Evolutionary conservation across 2,888 invertebrate genomes (phyloP).

Genomic region (Teleiodes luculella): DNA sequence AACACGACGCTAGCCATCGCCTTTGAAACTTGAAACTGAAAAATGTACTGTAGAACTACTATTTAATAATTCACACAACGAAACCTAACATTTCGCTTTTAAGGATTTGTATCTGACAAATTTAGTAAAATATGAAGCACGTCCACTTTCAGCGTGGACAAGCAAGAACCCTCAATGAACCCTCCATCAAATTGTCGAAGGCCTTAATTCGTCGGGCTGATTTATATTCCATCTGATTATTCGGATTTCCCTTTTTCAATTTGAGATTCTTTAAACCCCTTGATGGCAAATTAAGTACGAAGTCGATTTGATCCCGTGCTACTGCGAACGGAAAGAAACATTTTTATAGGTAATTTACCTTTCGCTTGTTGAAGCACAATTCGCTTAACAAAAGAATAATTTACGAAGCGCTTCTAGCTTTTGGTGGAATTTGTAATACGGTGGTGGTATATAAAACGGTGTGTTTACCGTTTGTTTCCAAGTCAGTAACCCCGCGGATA

Average conservation of each 20-base stretch:
- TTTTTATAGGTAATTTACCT: constrained; percentile 10
- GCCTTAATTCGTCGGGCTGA: constrained; percentile 41
- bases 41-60: too few relatives aligned
- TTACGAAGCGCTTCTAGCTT: not conserved
- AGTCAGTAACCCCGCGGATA: constrained; percentile 6
- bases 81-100: not conserved
- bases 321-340: constrained; percentile 3
- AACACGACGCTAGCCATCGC: too few relatives aligned
- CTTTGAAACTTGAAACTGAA: too few relatives aligned
- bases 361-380: constrained; percentile 1
- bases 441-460: constrained; percentile 4
- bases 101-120: constrained; percentile 12
- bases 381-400: constrained; percentile 7
- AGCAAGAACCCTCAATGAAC: constrained; percentile 1
- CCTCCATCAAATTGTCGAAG: constrained; percentile 27
- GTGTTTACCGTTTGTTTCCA: constrained; percentile 5
- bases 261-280: constrained; percentile 41
- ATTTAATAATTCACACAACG: not conserved
- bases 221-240: constrained; percentile 58
- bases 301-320: constrained; percentile 21
- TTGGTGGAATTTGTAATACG: not conserved
- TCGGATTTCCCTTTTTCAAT: constrained; percentile 50
- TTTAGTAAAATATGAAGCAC: not conserved
- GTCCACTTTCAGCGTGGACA: not conserved
- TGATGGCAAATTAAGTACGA: constrained; percentile 42